Evolutionary conservation across 2,888 invertebrate species (phyloP).

Genomic region (Vanessa cardui): DNA sequence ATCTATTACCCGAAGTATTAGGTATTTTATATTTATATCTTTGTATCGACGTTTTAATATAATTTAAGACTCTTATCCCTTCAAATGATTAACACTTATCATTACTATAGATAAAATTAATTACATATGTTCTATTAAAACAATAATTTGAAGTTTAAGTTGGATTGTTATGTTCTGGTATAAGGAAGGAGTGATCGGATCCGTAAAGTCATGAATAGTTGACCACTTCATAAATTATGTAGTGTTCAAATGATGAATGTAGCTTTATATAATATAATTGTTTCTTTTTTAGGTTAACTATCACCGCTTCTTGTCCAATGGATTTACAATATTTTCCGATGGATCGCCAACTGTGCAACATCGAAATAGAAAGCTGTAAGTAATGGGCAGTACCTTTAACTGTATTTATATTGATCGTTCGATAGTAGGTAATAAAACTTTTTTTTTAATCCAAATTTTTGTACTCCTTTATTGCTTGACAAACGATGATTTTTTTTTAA

Average conservation of each 20-base stretch:
- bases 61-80: too few relatives aligned
- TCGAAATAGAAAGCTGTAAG: slow-evolving; percentile 99
- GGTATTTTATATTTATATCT: slow-evolving; percentile 82
- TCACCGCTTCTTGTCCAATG: slow-evolving; percentile 98
- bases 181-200: neutral
- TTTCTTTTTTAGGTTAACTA: slow-evolving; percentile 88
- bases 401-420: slow-evolving; percentile 8
- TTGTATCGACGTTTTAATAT: neutral
- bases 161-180: neutral
- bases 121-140: too few relatives aligned
- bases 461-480: slow-evolving; percentile 34
- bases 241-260: too few relatives aligned
- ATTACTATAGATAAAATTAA: too few relatives aligned
- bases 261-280: neutral
- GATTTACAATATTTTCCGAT: slow-evolving; percentile 97
- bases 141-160: too few relatives aligned
- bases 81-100: too few relatives aligned
- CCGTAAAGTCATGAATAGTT: too few relatives aligned
- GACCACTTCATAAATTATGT: too few relatives aligned
- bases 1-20: slow-evolving; percentile 96
- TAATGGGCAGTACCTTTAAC: slow-evolving; percentile 52
- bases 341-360: slow-evolving; percentile 97
- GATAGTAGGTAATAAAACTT: slow-evolving; percentile 20
- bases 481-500: slow-evolving; percentile 13
- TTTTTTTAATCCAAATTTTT: slow-evolving; percentile 21